Evolutionary conservation across 2,888 invertebrate species (phyloP), one percentile per base, ranked within the genome.

Genomic region (Patella ulyssiponensis): DNA sequence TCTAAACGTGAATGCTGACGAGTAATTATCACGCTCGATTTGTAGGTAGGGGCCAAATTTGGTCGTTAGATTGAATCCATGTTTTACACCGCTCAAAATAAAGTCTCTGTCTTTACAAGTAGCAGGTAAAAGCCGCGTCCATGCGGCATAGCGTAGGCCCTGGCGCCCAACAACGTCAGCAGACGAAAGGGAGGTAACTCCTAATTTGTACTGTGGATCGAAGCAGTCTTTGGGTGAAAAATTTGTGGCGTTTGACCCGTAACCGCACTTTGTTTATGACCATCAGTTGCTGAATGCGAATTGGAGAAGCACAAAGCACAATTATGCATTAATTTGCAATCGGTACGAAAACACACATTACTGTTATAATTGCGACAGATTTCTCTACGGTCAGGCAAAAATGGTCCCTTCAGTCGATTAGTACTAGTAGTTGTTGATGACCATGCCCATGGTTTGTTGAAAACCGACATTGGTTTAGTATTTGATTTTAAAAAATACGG

Each of bases 1-100:
- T 27, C 70, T 70, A 44, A 33, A n/a, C n/a, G n/a, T n/a, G n/a
- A n/a, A n/a, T 7, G 70, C 70, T 70, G 70, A 70, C 5, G 33
- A 44, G 44, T 70, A 44, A 70, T 70, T 70, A 70, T 27, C 33
- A 17, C 44, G 70, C 2, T 70, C 33, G 33, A 27, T 44, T 17
- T 2, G 27, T 23, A 70, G 33, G 44, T 70, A 33, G 44, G 44
- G 44, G 20, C 27, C 44, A 44, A 33, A 27, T 33, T 70, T 70
- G n/a, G 27, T 17, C 70, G 44, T n/a, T 70, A 70, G 27, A 3
- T 7, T n/a, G 70, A 70, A 70, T 27, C 70, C n/a, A 70, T 20
- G 27, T 44, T 70, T 3, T 33, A 70, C 27, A 20, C 23, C 70
- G 3, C 44, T 44, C 11, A 70, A 33, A 33, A 70, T 70, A 17